Evolutionary conservation across 2,797 vertebrate genomes (phyloP), one percentile per base, ranked within the genome.

Genomic region (Remorina albescens): DNA sequence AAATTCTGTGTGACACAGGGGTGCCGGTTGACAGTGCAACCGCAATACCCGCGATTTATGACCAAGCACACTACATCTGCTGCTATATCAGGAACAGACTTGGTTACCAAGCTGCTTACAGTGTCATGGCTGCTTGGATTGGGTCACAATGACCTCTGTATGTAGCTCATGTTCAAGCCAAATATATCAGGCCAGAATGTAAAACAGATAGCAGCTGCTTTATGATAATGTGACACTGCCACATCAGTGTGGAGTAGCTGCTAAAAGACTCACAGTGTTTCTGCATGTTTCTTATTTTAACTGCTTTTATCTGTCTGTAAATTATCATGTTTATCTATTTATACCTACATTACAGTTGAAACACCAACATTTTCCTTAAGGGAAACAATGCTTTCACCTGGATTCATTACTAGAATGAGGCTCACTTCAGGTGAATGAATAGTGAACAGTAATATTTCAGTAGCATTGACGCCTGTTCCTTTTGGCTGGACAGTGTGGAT

Each of bases 11-110:
- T 78, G 84, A 91, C 84, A 71, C 84, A 88, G 79, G n/a, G n/a
- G 67, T 59, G n/a, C 69, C 37, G 19, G 82, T 81, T 86, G 89
- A 93, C 88, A 86, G 68, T 53, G 57, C 64, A 34, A 92, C 90
- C 88, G 37, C 78, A 90, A 77, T 78, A 80, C 87, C 79, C 19
- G 37, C 36, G 36, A 91, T 91, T 90, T 89, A 90, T 71, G 81
- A 83, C 34, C 5, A 0, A 64, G 57, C 62, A 19, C 75, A 53
- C 55, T 9, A 63, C 82, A 89, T 88, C 80, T 86, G 80, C 67
- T 74, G 80, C 86, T 88, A 82, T 87, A 87, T 91, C 79, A 76
- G 82, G 85, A 86, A 66, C 81, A 83, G 61, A 60, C 74, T 72
- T 13, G 2, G 57, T 69, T 83, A 83, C 78, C 42, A 59, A 49